Conservation (phyloP, 1,140 invertebrate species). For the Bombus polaris region DNA sequence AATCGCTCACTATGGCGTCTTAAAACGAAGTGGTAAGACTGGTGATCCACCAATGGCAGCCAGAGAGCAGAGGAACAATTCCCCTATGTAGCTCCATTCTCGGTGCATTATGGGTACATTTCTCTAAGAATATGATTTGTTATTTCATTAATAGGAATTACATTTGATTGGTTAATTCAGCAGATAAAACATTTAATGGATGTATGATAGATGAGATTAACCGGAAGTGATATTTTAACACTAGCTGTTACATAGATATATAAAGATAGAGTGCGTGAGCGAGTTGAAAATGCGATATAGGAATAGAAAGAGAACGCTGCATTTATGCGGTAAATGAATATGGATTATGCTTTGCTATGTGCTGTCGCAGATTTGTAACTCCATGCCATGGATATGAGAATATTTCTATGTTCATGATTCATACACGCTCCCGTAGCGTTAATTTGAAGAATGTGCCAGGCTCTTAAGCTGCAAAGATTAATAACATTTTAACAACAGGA, state of each 20-base stretch:
- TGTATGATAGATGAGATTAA: background rate
- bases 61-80: background rate
- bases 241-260: no score
- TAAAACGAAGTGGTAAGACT: slow-evolving; percentile 48
- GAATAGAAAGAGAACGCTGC: no score
- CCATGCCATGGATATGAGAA: no score
- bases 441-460: background rate
- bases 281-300: no score
- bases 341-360: no score
- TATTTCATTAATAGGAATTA: background rate
- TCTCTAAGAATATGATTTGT: background rate
- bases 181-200: background rate
- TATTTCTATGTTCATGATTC: no score
- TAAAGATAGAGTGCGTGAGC: no score
- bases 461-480: slow-evolving; percentile 2
- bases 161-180: background rate
- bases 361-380: no score
- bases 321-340: no score
- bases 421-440: no score
- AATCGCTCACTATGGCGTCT: slow-evolving; percentile 52
- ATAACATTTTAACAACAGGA: slow-evolving; percentile 8
- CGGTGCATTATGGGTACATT: background rate
- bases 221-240: background rate
- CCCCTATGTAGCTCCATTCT: background rate
- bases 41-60: background rate